These are phyloP conservation scores for Oophaga sylvatica DNA, from an alignment of 2,797 vertebrate species.

Conservation along the genomic window DNA sequence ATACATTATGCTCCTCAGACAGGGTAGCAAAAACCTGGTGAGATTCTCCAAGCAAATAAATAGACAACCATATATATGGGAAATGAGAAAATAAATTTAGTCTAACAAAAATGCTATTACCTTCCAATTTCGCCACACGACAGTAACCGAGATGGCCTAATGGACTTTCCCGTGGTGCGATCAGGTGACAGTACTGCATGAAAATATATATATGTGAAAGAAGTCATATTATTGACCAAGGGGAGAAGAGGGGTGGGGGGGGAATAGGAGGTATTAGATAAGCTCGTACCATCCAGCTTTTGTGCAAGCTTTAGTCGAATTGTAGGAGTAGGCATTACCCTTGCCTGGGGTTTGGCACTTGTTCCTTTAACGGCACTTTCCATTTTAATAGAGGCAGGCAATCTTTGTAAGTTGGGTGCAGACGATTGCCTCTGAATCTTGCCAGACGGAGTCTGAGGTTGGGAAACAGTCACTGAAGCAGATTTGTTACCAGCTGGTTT, in stretches of 20 bases:
- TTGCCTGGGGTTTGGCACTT: constrained; percentile 69
- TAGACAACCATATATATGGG: no score
- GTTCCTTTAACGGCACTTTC: constrained; percentile 66
- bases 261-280: not conserved
- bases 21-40: no score
- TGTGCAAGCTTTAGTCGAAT: constrained; percentile 63
- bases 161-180: constrained; percentile 60
- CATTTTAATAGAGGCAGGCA: constrained; percentile 57
- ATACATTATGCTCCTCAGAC: no score
- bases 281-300: constrained; percentile 69
- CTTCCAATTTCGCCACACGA: constrained; percentile 68
- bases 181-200: constrained; percentile 69
- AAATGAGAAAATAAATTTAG: not conserved
- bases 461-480: constrained; percentile 27
- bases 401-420: constrained; percentile 58
- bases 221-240: not conserved
- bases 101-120: constrained; percentile 63
- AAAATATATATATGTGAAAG: not conserved
- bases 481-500: constrained; percentile 46
- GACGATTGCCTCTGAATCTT: constrained; percentile 65
- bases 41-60: not conserved
- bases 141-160: constrained; percentile 70
- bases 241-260: no score
- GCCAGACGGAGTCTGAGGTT: constrained; percentile 65
- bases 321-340: constrained; percentile 64